Evolutionary conservation across 1,140 invertebrate genomes (phyloP).

Genomic region (Geopemphigus sp.): DNA sequence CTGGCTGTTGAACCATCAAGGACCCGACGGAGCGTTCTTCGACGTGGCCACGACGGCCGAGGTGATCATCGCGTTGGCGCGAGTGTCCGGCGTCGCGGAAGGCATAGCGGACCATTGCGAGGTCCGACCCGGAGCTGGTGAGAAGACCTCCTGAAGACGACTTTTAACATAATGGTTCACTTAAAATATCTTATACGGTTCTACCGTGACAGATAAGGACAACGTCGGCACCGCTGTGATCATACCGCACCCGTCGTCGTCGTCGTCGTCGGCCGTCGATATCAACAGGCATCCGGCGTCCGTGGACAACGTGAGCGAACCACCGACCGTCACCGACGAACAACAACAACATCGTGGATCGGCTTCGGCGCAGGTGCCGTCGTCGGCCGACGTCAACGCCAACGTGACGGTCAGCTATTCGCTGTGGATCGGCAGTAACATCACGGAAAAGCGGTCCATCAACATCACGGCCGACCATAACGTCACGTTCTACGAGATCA

Average conservation of each 20-base stretch:
- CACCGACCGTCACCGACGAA: constrained; percentile 25
- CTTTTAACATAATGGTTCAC: too few relatives aligned
- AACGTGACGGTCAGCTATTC: constrained; percentile 75
- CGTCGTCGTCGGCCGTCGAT: constrained; percentile 18
- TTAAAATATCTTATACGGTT: too few relatives aligned
- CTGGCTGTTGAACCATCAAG: constrained; percentile 71
- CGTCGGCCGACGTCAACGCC: background rate
- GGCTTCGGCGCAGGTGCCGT: background rate
- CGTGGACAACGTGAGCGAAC: constrained; percentile 39
- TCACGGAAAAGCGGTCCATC: constrained; percentile 71
- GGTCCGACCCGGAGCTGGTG: constrained; percentile 35
- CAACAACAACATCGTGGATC: background rate
- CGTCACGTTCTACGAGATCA: constrained; percentile 79
- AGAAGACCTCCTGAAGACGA: background rate
- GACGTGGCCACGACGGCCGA: constrained; percentile 69
- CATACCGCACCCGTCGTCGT: constrained; percentile 26
- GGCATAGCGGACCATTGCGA: constrained; percentile 68
- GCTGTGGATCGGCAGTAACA: constrained; percentile 80
- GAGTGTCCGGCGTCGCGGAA: constrained; percentile 61
- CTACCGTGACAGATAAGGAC: constrained; percentile 32
- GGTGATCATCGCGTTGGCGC: constrained; percentile 69
- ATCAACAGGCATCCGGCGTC: background rate
- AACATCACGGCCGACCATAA: constrained; percentile 68
- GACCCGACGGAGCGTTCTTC: constrained; percentile 70
- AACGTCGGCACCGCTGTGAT: constrained; percentile 40